Evolutionary conservation across 2,888 invertebrate species (phyloP).

Genomic region (Drosophila borealis): DNA sequence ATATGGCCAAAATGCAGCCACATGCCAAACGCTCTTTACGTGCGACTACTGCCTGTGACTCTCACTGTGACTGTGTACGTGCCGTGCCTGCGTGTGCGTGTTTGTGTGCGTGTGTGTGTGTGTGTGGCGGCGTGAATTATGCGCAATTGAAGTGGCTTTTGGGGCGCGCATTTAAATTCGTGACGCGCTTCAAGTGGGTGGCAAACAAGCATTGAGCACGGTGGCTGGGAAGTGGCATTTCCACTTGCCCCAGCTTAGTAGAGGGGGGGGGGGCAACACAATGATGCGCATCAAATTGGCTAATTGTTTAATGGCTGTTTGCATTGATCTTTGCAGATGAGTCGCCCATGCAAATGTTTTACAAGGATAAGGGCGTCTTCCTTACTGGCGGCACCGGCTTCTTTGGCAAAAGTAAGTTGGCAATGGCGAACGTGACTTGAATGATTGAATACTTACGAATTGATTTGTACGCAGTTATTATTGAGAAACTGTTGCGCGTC

Average conservation of each 20-base stretch:
- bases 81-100: conserved; percentile 12
- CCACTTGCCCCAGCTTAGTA: not conserved
- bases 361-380: conserved; percentile 87
- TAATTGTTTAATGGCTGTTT: conserved; percentile 79
- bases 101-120: conserved; percentile 25
- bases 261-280: conserved; percentile 34
- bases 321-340: conserved; percentile 80
- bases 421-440: conserved; percentile 53
- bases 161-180: conserved; percentile 76
- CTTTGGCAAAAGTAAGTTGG: conserved; percentile 84
- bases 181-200: conserved; percentile 75
- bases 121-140: conserved; percentile 73
- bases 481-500: conserved; percentile 87
- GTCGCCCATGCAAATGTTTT: conserved; percentile 87
- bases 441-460: conserved; percentile 47
- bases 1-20: conserved; percentile 79
- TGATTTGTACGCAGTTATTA: conserved; percentile 85
- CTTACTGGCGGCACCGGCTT: conserved; percentile 88
- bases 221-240: conserved; percentile 22
- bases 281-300: conserved; percentile 79
- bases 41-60: conserved; percentile 45
- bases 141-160: conserved; percentile 79
- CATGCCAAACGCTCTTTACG: conserved; percentile 68
- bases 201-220: conserved; percentile 64
- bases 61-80: conserved; percentile 11